These are phyloP conservation scores for Stichodactyla helianthus DNA, from an alignment of 64 coral and sea anemone species.

Conservation along the genomic window DNA sequence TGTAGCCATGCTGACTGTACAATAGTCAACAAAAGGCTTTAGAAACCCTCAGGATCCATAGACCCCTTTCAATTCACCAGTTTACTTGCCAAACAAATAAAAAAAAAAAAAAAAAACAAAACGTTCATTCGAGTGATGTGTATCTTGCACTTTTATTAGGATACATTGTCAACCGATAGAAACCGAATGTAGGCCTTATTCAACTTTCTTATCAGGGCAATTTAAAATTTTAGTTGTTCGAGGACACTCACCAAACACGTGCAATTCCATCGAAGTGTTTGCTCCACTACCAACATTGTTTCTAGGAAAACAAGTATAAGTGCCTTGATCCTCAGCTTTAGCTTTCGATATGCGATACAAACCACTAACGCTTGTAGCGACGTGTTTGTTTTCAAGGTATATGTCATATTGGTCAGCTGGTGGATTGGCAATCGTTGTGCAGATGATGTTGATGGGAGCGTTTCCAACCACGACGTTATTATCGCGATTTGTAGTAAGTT, in stretches of 20 bases:
- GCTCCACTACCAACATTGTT: conserved; percentile 47
- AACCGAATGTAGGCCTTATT: too few species aligned
- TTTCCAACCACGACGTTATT: conserved; percentile 61
- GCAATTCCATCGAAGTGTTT: conserved; percentile 15
- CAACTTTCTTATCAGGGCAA: too few species aligned
- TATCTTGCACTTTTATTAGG: too few species aligned
- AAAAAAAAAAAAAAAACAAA: too few species aligned
- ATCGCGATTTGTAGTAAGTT: conserved; percentile 28
- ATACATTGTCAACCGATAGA: too few species aligned
- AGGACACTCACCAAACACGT: conserved; percentile 33
- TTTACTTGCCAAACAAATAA: too few species aligned
- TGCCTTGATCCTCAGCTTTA: conserved; percentile 31
- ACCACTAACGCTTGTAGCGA: conserved; percentile 28
- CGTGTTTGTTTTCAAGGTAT: conserved; percentile 26
- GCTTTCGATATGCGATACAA: conserved; percentile 40
- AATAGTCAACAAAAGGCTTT: too few species aligned
- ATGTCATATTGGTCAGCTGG: conserved; percentile 51
- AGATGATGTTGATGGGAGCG: conserved; percentile 39
- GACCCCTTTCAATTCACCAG: too few species aligned
- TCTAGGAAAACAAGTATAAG: conserved; percentile 39
- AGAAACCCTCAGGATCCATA: too few species aligned
- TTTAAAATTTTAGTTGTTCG: too few species aligned
- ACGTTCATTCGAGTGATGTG: too few species aligned
- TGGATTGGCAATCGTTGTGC: conserved; percentile 65
- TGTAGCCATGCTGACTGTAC: too few species aligned